phyloP scores from a whole-genome alignment of 92 coral and sea anemone species.

The Epizoanthus ramosus region DNA sequence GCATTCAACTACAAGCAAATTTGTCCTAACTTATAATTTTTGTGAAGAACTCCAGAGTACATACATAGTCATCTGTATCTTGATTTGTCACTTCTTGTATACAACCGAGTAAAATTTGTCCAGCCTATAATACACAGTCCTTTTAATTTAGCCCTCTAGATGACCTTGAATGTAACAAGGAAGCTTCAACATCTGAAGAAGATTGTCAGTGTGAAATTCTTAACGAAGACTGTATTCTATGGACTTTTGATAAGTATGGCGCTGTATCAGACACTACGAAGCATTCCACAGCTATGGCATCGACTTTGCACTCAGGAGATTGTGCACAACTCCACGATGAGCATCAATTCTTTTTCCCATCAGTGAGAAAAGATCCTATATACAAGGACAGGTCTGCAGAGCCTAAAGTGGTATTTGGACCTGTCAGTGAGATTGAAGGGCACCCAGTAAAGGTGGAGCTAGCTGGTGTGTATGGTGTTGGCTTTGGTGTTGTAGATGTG shows the following conservation, averaged over 20 bases:
- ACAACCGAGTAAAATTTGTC: too few relatives aligned
- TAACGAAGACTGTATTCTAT: slow-evolving; percentile 70
- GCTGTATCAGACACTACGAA: slow-evolving; percentile 10
- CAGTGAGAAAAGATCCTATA: slow-evolving; percentile 70
- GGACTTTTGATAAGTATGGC: slow-evolving; percentile 80
- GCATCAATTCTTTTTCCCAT: slow-evolving; percentile 59
- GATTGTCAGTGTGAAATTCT: slow-evolving; percentile 60
- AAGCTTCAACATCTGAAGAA: background rate
- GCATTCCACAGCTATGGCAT: slow-evolving; percentile 18
- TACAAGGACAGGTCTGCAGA: slow-evolving; percentile 76
- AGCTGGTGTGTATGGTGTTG: slow-evolving; percentile 79
- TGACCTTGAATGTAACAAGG: slow-evolving; percentile 15
- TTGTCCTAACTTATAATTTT: too few relatives aligned
- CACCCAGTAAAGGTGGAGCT: slow-evolving; percentile 85
- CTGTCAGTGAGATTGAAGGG: slow-evolving; percentile 79
- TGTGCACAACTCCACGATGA: background rate
- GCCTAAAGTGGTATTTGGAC: slow-evolving; percentile 87
- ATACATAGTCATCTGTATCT: too few relatives aligned
- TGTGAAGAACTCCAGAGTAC: too few relatives aligned
- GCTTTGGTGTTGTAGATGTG: slow-evolving; percentile 71
- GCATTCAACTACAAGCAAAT: too few relatives aligned
- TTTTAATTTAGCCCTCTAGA: slow-evolving; percentile 24
- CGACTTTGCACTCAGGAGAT: slow-evolving; percentile 40
- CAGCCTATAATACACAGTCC: background rate
- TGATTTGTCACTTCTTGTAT: too few relatives aligned